Base-by-base conservation (phyloP, 2,113 vertebrate species). In the Crotalus viridis region DNA sequence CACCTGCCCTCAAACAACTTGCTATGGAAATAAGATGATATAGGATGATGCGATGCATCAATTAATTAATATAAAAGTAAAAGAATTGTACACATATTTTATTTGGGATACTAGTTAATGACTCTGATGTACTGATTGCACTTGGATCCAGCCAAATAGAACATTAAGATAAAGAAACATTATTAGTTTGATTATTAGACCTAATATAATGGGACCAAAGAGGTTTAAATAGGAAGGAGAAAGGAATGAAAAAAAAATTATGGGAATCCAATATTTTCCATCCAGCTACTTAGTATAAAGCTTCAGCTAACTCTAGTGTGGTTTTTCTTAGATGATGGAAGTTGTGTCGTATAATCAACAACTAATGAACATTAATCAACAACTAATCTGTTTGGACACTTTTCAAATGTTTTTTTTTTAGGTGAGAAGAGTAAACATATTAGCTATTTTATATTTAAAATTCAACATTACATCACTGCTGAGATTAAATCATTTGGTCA, bases 61-160 rank as follows among this genome's bases (percentile, higher is more conserved):
- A 97, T 96, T 97, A 96, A 95, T 93, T 96, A 97, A 96, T 95
- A 95, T 91, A 94, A 95, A 93, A 96, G 97, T 96, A 56, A 94
- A 92, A 97, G 92, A 46, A 95, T 96, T 97, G 93, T 92, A 97
- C 96, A 96, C 90, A 95, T 96, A 97, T 92, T 97, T 95, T 93
- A 96, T 96, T 97, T 97, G 95, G 95, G 95, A 96, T 97, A 89
- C 93, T 90, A 94, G 59, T 97, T 97, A 97, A 96, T 97, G 93
- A 96, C 96, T 96, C 89, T 12, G 55, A 95, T 97, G 96, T 93
- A 94, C 55, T 94, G 93, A 64, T 85, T 96, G 95, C 10, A 93
- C 91, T 97, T 95, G 95, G 90, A 95, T 92, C 90, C 91, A 89
- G 95, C 94, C 91, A 96, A 93, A 87, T 95, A 95, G 93, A 94